phyloP scores from a whole-genome alignment of 2,888 invertebrate genomes.

The Schrankia costaestrigalis region DNA sequence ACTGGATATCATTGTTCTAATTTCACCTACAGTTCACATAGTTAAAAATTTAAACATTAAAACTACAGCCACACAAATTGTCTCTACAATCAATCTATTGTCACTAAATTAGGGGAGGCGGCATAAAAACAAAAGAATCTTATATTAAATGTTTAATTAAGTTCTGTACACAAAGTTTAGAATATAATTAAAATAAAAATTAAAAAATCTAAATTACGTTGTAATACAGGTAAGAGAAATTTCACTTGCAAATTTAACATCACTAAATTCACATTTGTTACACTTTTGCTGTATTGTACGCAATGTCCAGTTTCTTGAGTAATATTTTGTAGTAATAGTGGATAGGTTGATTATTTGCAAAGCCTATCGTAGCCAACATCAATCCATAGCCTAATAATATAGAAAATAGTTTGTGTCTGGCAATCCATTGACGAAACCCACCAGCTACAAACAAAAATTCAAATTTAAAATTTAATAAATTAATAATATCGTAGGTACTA shows the following conservation, averaged over 20 bases:
- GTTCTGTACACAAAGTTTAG: background rate
- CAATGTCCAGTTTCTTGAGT: constrained; percentile 67
- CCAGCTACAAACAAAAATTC: constrained; percentile 51
- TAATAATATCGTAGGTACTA: too few species aligned
- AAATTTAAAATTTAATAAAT: too few species aligned
- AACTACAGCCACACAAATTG: too few species aligned
- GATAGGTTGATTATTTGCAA: constrained; percentile 82
- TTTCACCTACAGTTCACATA: constrained; percentile 42
- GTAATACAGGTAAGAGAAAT: too few species aligned
- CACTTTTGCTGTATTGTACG: constrained; percentile 57
- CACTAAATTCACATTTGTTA: constrained; percentile 25
- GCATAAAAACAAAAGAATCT: too few species aligned
- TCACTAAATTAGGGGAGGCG: too few species aligned
- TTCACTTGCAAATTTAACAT: constrained; percentile 21
- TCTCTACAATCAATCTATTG: too few species aligned
- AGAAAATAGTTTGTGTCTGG: constrained; percentile 81
- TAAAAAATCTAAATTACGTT: too few species aligned
- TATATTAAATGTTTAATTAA: too few species aligned
- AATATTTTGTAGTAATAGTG: constrained; percentile 82
- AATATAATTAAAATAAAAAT: too few species aligned
- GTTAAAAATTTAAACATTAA: constrained; percentile 9
- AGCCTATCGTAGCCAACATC: constrained; percentile 82
- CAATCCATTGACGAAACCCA: constrained; percentile 79
- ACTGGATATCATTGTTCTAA: constrained; percentile 64
- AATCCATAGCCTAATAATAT: constrained; percentile 83